Evolutionary conservation across 2,113 vertebrate genomes (phyloP), one percentile per base, ranked within the genome.

Genomic region (Coptodon bakossiorum): DNA sequence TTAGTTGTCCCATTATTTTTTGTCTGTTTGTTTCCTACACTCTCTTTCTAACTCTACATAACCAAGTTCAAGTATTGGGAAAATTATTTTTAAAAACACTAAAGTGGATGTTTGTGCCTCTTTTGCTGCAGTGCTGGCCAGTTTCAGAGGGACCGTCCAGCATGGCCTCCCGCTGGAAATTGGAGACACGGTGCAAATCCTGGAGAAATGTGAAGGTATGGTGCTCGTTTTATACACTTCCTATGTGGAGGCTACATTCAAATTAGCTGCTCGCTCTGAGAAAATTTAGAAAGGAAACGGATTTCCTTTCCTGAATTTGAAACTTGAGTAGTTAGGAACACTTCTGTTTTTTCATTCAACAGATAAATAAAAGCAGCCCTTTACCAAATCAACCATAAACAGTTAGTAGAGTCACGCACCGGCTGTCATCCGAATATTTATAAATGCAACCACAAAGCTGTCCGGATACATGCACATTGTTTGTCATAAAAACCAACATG

Each of bases 181-280:
- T 57, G 99, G 99, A 90, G 99, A 99, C 92, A 99, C 98, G 0
- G 99, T 99, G 94, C 98, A 99, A 96, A 98, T 99, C 94, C 94
- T 99, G 93, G 99, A 99, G 95, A 99, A 98, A 96, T 99, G 97
- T 88, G 98, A 99, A 95, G 98, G 99, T 99, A 95, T 4, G 94
- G 93, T 93, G n/a, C 38, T 7, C 7, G 4, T 59, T 12, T 2
- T 71, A 16, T 4, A 78, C 27, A 2, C 19, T 14, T 17, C 6
- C 9, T 11, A 81, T 17, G 31, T 40, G 3, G 24, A 19, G 8
- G 36, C 9, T 11, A 22, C 43, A 24, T 66, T 52, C 3, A 40
- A 14, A 24, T 31, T 3, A 27, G 56, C 9, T 61, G 53, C 82
- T 59, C 34, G 52, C 13, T 85, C 5, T 63, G 40, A 24, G 36